Percentiles rank a stretch among this genome's conserved stretches.
Evolutionary conservation across 2,888 invertebrate genomes (phyloP).

Genomic region (Nebria salina): DNA sequence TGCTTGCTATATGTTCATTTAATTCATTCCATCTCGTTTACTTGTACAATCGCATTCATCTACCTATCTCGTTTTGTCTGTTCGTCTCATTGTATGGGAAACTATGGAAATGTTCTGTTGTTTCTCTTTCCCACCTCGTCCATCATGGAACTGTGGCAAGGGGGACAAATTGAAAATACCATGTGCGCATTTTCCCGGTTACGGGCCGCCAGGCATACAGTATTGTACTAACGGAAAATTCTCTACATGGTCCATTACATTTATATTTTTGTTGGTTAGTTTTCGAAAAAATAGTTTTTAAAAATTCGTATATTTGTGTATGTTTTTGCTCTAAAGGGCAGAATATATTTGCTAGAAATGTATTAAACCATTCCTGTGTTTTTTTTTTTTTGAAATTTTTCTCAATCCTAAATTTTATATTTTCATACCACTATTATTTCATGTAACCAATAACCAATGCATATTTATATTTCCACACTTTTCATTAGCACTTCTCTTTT

Average conservation of each 20-base stretch:
- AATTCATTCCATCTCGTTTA: neutral
- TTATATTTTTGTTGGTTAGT: conserved; percentile 11
- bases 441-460: too few relatives aligned
- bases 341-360: too few relatives aligned
- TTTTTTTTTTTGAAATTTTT: too few relatives aligned
- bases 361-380: too few relatives aligned
- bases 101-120: neutral
- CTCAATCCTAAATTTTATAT: too few relatives aligned
- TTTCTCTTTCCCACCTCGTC: neutral
- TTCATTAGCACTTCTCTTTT: too few relatives aligned
- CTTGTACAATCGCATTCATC: neutral
- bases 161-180: conserved; percentile 41
- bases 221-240: conserved; percentile 10
- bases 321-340: neutral
- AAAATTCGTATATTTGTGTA: neutral
- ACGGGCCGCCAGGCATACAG: conserved; percentile 29
- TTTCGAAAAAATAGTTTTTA: neutral
- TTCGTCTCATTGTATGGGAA: neutral
- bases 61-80: neutral
- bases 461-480: too few relatives aligned
- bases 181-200: conserved; percentile 42
- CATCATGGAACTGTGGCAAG: neutral
- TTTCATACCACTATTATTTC: too few relatives aligned
- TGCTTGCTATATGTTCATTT: neutral
- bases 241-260: neutral